Conservation (phyloP, 2,888 invertebrate species). For the Amphipyra berbera region DNA sequence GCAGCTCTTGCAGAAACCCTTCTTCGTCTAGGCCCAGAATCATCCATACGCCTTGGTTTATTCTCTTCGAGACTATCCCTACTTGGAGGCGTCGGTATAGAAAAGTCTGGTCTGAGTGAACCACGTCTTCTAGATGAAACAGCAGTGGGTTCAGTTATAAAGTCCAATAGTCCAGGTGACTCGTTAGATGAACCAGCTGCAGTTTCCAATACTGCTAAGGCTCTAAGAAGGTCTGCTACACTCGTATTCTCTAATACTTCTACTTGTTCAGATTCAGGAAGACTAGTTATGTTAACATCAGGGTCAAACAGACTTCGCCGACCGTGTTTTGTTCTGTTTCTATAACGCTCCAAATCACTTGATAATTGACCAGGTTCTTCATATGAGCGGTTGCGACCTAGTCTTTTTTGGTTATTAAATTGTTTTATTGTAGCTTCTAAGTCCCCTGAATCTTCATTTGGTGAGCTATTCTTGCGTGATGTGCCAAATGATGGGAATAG, state of each 20-base stretch:
- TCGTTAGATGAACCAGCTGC: conserved; percentile 66
- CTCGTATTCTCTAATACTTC: conserved; percentile 95
- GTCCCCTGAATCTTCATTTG: conserved; percentile 72
- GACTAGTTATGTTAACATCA: conserved; percentile 78
- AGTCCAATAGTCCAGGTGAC: conserved; percentile 71
- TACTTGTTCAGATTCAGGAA: conserved; percentile 86
- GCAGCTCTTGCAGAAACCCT: conserved; percentile 83
- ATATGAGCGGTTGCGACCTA: conserved; percentile 74
- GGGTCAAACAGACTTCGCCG: conserved; percentile 85
- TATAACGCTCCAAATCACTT: conserved; percentile 80
- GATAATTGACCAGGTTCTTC: conserved; percentile 73
- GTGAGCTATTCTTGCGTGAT: conserved; percentile 78
- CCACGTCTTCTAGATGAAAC: conserved; percentile 74
- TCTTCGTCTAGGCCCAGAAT: conserved; percentile 76
- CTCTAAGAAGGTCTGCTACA: conserved; percentile 94
- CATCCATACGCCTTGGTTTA: conserved; percentile 50
- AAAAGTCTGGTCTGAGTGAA: conserved; percentile 79
- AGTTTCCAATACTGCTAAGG: conserved; percentile 92
- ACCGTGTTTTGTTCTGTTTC: conserved; percentile 80
- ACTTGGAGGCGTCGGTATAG: conserved; percentile 67
- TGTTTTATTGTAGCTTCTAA: conserved; percentile 82
- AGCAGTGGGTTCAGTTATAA: conserved; percentile 67
- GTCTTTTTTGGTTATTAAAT: conserved; percentile 77
- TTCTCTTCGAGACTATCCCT: conserved; percentile 73
- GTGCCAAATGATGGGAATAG: conserved; percentile 84